phyloP scores from a whole-genome alignment of 2,888 invertebrate species.

The Cenopis cana region DNA sequence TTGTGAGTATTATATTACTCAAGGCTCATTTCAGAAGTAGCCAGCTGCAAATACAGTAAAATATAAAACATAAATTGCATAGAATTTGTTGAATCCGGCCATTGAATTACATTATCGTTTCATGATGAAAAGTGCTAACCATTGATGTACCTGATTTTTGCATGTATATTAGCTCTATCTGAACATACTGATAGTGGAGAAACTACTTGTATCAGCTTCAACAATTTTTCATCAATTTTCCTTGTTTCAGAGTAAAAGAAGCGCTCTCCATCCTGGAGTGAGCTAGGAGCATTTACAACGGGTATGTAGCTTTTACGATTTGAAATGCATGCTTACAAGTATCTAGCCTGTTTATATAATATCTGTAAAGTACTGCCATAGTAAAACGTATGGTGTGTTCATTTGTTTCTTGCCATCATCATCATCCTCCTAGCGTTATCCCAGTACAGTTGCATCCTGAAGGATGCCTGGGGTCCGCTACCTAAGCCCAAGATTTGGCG shows the following conservation, averaged over 20 bases:
- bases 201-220: background rate
- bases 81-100: background rate
- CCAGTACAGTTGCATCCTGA: no score
- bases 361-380: no score
- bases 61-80: background rate
- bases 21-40: background rate
- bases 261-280: background rate
- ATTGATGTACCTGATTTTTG: conserved; percentile 81
- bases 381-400: no score
- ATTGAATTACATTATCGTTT: conserved; percentile 10
- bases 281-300: background rate
- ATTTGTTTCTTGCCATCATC: no score
- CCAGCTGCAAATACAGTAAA: no score
- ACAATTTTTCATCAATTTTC: background rate
- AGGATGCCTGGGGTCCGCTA: no score
- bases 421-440: no score
- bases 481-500: no score
- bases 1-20: no score
- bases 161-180: conserved; percentile 85
- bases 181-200: conserved; percentile 44
- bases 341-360: no score
- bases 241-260: conserved; percentile 32
- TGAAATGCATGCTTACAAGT: background rate
- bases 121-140: conserved; percentile 82
- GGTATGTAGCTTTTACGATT: conserved; percentile 1